Evolutionary conservation across 2,888 invertebrate species (phyloP), one percentile per base, ranked within the genome.

Genomic region (Diplolepis rosae): DNA sequence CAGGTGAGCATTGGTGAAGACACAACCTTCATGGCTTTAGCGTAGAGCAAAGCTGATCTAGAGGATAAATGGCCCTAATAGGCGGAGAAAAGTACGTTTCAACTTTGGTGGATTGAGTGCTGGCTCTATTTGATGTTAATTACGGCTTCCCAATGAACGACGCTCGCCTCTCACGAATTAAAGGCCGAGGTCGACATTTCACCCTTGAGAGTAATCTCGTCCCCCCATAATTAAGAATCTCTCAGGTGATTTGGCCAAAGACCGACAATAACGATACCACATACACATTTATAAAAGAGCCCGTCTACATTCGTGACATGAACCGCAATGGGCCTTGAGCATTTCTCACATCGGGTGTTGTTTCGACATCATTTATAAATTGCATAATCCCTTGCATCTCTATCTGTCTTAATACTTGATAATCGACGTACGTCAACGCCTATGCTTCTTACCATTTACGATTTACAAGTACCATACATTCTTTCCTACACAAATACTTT

Each of bases 341-440:
- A 72, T 75, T 71, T 73, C 66, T 35, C 61, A 70, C 65, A 72
- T 54, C 54, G 54, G 61, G 15, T 15, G 48, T 48, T 48, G 74
- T 69, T 77, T 73, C 65, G 66, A 66, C 69, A 78, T 71, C 76
- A 78, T 79, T 73, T 70, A 70, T 70, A 76, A 76, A 76, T 78
- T 78, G 66, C 72, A 54, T 69, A 74, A 78, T 52, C 69, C 35
- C 70, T 76, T 70, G 69, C 71, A 72, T 77, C 77, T 39, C n/a
- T 61, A 39, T 61, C 35, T 61, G 39, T 39, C 61, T 56, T 42
- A 54, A 75, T 73, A n/a, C n/a, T n/a, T n/a, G n/a, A n/a, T n/a
- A n/a, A n/a, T n/a, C n/a, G n/a, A n/a, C n/a, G n/a, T n/a, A 65
- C 68, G 68, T 68, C 66, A 61, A 72, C 71, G 67, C 68, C 68